phyloP scores from a whole-genome alignment of 2,888 invertebrate genomes.

The Candidula unifasciata region DNA sequence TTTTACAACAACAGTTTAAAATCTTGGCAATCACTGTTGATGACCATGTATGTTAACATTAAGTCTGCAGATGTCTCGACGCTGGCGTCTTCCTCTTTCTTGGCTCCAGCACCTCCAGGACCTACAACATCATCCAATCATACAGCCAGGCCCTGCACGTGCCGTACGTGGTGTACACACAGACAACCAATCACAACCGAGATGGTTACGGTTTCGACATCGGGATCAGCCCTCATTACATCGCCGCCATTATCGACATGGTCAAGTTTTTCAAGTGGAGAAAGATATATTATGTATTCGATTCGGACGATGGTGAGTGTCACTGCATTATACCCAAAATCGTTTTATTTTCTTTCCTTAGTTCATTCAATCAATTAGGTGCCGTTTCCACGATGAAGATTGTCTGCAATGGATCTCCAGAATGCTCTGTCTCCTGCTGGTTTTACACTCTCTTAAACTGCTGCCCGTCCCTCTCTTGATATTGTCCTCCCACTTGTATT shows the following conservation, averaged over 20 bases:
- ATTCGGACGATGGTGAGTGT: constrained; percentile 89
- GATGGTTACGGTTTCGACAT: constrained; percentile 69
- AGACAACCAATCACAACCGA: constrained; percentile 61
- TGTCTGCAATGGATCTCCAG: too few species aligned
- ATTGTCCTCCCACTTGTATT: too few species aligned
- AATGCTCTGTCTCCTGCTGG: too few species aligned
- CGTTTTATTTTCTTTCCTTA: not conserved
- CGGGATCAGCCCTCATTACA: constrained; percentile 93
- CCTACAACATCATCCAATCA: constrained; percentile 71
- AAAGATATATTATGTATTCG: constrained; percentile 92
- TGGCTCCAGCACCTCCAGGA: constrained; percentile 65
- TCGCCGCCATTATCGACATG: constrained; percentile 95
- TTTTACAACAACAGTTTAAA: too few species aligned
- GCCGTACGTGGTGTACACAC: constrained; percentile 69
- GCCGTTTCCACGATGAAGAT: too few species aligned
- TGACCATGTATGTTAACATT: not conserved
- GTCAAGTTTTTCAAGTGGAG: constrained; percentile 94
- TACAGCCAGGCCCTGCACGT: constrained; percentile 71
- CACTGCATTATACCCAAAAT: not conserved
- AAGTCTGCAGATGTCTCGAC: constrained; percentile 71
- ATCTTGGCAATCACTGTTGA: too few species aligned
- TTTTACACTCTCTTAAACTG: too few species aligned
- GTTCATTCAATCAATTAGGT: not conserved
- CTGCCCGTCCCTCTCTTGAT: too few species aligned
- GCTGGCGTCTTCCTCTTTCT: constrained; percentile 70